These are phyloP conservation scores for Bombylius discolor DNA, from an alignment of 2,888 invertebrate species.

Conservation along the genomic window DNA sequence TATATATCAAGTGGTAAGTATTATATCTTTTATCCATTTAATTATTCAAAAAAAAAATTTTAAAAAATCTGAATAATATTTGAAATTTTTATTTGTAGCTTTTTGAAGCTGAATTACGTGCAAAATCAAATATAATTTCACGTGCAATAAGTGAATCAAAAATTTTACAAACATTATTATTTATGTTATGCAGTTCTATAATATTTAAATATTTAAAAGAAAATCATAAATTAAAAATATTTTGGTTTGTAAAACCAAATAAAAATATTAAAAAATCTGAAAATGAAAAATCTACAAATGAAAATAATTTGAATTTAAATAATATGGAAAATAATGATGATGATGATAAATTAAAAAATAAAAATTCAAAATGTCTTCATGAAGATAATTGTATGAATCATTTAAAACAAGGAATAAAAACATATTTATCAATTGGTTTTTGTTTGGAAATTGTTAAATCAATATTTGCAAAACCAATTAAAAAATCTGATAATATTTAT, in stretches of 20 bases:
- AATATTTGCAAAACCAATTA: conserved; percentile 7
- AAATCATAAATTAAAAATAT: conserved; percentile 14
- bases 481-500: background rate
- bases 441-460: conserved; percentile 22
- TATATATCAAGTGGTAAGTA: too few relatives aligned
- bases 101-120: conserved; percentile 13
- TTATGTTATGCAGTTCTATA: conserved; percentile 25
- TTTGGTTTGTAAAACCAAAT: conserved; percentile 23
- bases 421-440: conserved; percentile 22
- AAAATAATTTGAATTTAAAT: too few relatives aligned
- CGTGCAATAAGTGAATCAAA: conserved; percentile 16
- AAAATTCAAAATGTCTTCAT: conserved; percentile 12
- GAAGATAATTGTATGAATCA: conserved; percentile 5
- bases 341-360: conserved; percentile 4
- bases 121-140: conserved; percentile 16
- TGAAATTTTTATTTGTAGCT: background rate
- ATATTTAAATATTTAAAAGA: conserved; percentile 20
- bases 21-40: too few relatives aligned
- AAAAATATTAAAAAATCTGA: background rate
- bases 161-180: conserved; percentile 19
- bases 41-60: too few relatives aligned
- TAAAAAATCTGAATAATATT: too few relatives aligned
- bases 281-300: background rate
- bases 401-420: conserved; percentile 19
- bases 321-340: background rate